phyloP scores from a whole-genome alignment of 2,113 vertebrate species.

The Oenanthe oenanthe region DNA sequence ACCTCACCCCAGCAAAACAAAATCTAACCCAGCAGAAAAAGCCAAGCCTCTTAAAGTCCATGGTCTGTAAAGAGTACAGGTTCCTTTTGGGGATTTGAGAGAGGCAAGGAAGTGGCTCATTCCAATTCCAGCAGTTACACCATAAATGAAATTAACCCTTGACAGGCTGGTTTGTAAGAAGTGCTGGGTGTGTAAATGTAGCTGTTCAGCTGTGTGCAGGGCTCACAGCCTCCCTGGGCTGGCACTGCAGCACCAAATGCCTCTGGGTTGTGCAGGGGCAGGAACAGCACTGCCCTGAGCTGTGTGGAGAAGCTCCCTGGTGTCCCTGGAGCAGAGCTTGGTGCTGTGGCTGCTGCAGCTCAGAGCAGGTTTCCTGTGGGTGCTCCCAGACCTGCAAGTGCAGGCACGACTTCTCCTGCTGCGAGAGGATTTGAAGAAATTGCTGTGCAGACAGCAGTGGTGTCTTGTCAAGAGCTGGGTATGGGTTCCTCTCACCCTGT shows the following conservation, averaged over 20 bases:
- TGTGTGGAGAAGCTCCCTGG: background rate
- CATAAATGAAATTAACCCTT: background rate
- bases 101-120: background rate
- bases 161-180: background rate
- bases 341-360: background rate
- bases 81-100: background rate
- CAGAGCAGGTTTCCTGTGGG: background rate
- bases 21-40: background rate
- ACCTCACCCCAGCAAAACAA: background rate
- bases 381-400: background rate
- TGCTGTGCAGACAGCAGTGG: background rate
- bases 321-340: background rate
- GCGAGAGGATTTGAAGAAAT: background rate
- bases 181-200: rapidly evolving
- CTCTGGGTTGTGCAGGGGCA: background rate
- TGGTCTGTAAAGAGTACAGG: too few relatives aligned
- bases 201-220: background rate
- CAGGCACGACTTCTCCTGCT: background rate
- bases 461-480: background rate
- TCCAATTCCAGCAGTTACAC: background rate
- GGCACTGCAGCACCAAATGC: background rate
- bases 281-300: background rate
- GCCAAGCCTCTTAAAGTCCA: background rate
- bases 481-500: background rate
- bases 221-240: background rate